Conservation (phyloP, 2,888 invertebrate species). For the Chaetoderma sp. region DNA sequence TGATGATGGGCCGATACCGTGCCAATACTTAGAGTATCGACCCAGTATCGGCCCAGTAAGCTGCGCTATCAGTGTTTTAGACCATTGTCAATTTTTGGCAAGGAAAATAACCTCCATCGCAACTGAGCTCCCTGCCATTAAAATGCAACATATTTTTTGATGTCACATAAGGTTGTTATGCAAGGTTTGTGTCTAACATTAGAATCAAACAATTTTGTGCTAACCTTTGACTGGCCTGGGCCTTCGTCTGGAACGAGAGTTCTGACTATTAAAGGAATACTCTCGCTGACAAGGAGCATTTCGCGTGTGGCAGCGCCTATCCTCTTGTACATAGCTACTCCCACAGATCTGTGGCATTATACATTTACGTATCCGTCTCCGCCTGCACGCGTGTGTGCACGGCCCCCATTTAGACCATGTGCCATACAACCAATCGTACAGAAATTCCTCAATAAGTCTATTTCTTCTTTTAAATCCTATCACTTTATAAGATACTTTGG, state of each 20-base stretch:
- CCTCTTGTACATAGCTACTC: conserved; percentile 82
- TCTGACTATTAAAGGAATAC: conserved; percentile 35
- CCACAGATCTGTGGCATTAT: conserved; percentile 81
- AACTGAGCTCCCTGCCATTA: too few species aligned
- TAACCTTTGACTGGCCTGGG: too few species aligned
- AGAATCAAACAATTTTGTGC: too few species aligned
- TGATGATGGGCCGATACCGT: too few species aligned
- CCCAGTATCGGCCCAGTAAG: too few species aligned
- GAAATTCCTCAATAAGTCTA: conserved; percentile 50
- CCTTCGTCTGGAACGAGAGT: conserved; percentile 20
- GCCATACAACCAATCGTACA: conserved; percentile 66
- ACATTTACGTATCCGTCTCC: conserved; percentile 82
- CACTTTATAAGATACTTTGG: conserved; percentile 39
- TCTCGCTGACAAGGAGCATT: conserved; percentile 81
- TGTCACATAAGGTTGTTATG: too few species aligned
- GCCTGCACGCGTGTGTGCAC: conserved; percentile 84
- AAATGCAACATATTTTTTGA: too few species aligned
- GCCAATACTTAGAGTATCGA: too few species aligned
- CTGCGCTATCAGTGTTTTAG: too few species aligned
- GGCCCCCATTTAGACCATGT: conserved; percentile 86
- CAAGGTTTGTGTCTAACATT: too few species aligned
- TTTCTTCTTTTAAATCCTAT: conserved; percentile 45
- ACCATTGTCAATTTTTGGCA: too few species aligned
- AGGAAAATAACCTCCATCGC: too few species aligned
- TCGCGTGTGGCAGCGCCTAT: conserved; percentile 86